These are phyloP conservation scores for Pachyrhynchus sulphureomaculatus DNA, from an alignment of 1,140 invertebrate species.

Conservation along the genomic window DNA sequence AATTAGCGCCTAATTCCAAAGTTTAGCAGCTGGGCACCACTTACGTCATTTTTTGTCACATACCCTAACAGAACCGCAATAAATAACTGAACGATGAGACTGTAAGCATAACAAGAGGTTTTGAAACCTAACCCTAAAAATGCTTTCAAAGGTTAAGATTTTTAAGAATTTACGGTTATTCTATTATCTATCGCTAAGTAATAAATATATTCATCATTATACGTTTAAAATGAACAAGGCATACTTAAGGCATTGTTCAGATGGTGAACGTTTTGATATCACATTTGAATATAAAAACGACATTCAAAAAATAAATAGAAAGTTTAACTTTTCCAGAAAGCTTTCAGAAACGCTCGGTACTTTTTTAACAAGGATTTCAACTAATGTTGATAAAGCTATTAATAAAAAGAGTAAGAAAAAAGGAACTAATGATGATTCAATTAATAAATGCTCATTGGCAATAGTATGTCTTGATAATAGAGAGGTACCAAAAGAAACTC, in stretches of 20 bases:
- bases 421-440: neutral
- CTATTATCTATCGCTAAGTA: no score
- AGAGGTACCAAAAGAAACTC: slow-evolving; percentile 27
- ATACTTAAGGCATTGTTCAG: slow-evolving; percentile 42
- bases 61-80: no score
- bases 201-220: neutral
- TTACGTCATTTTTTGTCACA: no score
- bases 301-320: slow-evolving; percentile 37
- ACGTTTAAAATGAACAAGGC: slow-evolving; percentile 47
- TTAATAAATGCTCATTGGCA: slow-evolving; percentile 3
- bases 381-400: slow-evolving; percentile 44
- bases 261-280: slow-evolving; percentile 44
- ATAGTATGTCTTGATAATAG: slow-evolving; percentile 22
- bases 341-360: slow-evolving; percentile 40
- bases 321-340: slow-evolving; percentile 46
- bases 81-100: no score
- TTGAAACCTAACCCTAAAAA: no score
- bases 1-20: no score
- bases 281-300: slow-evolving; percentile 40
- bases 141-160: no score
- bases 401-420: slow-evolving; percentile 43
- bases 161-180: no score
- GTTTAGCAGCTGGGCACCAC: no score
- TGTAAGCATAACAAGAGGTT: no score
- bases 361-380: slow-evolving; percentile 40